A percentile compares a stretch with the other conserved stretches of the same genome.
These are phyloP conservation scores for Hydrotaea cyrtoneurina DNA, from an alignment of 2,888 invertebrate species.

Conservation along the genomic window DNA sequence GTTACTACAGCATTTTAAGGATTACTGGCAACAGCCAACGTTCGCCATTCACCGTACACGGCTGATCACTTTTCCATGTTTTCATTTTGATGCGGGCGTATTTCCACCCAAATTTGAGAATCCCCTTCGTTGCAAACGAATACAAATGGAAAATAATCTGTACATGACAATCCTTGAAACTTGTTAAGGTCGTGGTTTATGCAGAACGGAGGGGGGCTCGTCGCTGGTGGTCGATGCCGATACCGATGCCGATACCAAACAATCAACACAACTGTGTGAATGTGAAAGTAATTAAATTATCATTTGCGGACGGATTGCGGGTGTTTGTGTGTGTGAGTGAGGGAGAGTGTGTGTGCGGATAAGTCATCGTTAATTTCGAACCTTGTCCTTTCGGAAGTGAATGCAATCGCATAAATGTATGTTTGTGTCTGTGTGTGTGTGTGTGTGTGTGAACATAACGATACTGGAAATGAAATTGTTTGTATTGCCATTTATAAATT, in stretches of 20 bases:
- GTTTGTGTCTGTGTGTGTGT: background rate
- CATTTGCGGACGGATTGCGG: background rate
- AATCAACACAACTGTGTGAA: conserved; percentile 1
- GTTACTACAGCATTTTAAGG: too few species aligned
- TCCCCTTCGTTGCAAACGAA: background rate
- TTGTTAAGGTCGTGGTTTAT: conserved; percentile 34
- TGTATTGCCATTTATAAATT: conserved; percentile 60
- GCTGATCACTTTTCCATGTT: too few species aligned
- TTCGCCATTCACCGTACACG: too few species aligned
- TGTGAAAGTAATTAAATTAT: conserved; percentile 30
- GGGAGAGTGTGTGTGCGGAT: conserved; percentile 1
- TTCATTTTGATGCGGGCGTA: background rate
- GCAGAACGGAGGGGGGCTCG: background rate
- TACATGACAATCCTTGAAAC: conserved; percentile 24
- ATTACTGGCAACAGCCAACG: too few species aligned
- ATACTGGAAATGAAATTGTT: conserved; percentile 51
- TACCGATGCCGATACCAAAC: background rate
- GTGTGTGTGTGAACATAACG: background rate
- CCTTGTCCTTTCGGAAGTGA: conserved; percentile 26
- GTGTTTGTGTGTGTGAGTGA: background rate
- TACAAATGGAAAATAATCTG: background rate
- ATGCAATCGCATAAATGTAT: background rate
- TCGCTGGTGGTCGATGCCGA: background rate
- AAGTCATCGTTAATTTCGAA: conserved; percentile 33
- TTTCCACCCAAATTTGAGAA: background rate